Evolutionary conservation across 2,888 invertebrate species (phyloP).

Genomic region (Zootermopsis nevadensis): DNA sequence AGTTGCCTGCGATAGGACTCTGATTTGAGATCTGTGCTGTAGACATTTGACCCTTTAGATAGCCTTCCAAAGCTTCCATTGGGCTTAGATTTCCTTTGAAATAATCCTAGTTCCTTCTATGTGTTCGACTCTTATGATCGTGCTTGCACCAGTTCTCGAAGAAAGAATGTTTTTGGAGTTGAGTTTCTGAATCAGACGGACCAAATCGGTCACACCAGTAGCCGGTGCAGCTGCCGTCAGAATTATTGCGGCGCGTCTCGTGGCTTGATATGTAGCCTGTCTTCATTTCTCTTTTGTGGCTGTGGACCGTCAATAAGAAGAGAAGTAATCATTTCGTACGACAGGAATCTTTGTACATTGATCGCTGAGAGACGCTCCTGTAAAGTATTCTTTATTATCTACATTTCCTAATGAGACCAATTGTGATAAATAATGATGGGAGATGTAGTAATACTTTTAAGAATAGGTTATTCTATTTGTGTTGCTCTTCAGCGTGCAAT

Average conservation of each 20-base stretch:
- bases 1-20: not conserved
- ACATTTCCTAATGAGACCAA: slow-evolving; percentile 35
- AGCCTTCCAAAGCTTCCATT: slow-evolving; percentile 14
- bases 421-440: slow-evolving; percentile 18
- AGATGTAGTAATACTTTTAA: not conserved
- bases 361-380: not conserved
- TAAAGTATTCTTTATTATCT: slow-evolving; percentile 25
- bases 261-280: slow-evolving; percentile 6
- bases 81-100: slow-evolving; percentile 10
- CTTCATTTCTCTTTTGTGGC: not conserved
- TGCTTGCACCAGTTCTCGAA: not conserved
- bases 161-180: not conserved
- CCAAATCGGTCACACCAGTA: not conserved
- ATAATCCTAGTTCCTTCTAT: slow-evolving; percentile 21
- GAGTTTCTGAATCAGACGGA: not conserved
- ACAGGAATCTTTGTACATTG: not conserved
- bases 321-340: not conserved
- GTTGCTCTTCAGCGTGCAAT: slow-evolving; percentile 33
- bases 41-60: slow-evolving; percentile 29
- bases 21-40: slow-evolving; percentile 5
- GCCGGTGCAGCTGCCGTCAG: not conserved
- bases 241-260: not conserved
- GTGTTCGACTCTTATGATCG: not conserved
- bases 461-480: slow-evolving; percentile 29
- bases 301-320: slow-evolving; percentile 10